Evolutionary conservation across 2,113 vertebrate species (phyloP), one percentile per base, ranked within the genome.

Genomic region (Opisthocomus hoazin): DNA sequence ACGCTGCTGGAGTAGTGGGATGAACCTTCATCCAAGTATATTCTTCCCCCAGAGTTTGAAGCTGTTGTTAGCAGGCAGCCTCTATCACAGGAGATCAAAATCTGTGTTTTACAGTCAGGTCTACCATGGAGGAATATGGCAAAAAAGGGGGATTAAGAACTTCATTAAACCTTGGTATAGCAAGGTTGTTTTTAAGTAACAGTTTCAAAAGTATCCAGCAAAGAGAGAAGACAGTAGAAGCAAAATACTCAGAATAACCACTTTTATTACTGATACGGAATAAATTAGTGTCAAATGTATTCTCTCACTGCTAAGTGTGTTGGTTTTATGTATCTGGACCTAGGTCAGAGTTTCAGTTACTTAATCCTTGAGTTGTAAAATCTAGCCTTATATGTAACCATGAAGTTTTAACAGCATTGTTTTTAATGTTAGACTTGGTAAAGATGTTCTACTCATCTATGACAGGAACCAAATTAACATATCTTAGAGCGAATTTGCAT

Each of bases 401-500:
- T 6, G 24, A 50, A 16, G 16, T 36, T 96, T 75, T 30, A 43
- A 78, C 83, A 21, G 20, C 17, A 51, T 90, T 88, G 12, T 39
- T 95, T 83, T 79, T 76, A 54, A 87, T 7, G 14, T 63, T 84
- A 51, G 20, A 30, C 22, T 87, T 73, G 23, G 48, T 65, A 73
- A 76, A 74, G 48, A 57, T 27, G 32, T 68, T 86, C 57, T 78
- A 50, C 65, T 68, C 63, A 90, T 91, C 39, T 79, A 23, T 93
- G 92, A 79, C 81, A 86, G 68, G 78, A 92, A 79, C 4, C 5
- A 66, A 82, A 96, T 95, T 91, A 91, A 60, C 75, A 92, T 95
- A 87, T 66, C 57, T 94, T 84, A 61, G 76, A 94, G 84, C 37
- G n/a, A 90, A 95, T 96, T 93, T 96, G 71, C 93, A 97, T 96